Base-by-base conservation (phyloP, 2,888 invertebrate species). In the Tethea ocularis region DNA sequence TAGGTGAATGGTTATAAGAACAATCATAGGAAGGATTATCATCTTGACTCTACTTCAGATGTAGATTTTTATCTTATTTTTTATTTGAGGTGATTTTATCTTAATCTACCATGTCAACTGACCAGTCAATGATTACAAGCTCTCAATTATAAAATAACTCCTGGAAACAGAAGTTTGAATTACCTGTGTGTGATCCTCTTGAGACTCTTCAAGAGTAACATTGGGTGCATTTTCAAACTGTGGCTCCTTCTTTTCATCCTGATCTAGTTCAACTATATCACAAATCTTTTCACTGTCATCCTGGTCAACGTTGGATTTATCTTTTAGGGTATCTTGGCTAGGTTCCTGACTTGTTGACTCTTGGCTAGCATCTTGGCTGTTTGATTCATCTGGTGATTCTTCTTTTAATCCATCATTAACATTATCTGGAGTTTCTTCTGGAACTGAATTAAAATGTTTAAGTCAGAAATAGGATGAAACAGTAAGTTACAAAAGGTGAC, bases 171-270 rank as follows among this genome's bases (percentile, higher is more conserved):
- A 46, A 46, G 15, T 7, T 20, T 10, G 60, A 17, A 51, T 36
- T 22, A 92, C 92, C 87, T 93, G 88, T 60, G 91, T 86, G 68
- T 92, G 90, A 70, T 93, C 93, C 64, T 92, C 93, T 58, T 91
- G 89, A 24, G 83, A 69, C 58, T 92, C 92, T 54, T 92, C 91
- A 52, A 86, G 72, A 33, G 90, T 83, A 33, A 89, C 72, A 82
- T 93, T 89, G 10, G 94, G 93, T 8, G 94, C 91, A 11, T 93
- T 93, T 63, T 94, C 91, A 86, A 94, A 94, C 69, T 93, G 87
- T 29, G 93, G 91, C 64, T 92, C 88, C 3, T 78, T 84, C 33
- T 87, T 85, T 17, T 88, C 87, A 69, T 88, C 84, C 52, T 68
- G 64, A 15, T 82, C 79, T 61, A 71, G 68, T 46, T 71, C 71